phyloP scores from a whole-genome alignment of 2,888 invertebrate genomes.

The Gari tellinella region DNA sequence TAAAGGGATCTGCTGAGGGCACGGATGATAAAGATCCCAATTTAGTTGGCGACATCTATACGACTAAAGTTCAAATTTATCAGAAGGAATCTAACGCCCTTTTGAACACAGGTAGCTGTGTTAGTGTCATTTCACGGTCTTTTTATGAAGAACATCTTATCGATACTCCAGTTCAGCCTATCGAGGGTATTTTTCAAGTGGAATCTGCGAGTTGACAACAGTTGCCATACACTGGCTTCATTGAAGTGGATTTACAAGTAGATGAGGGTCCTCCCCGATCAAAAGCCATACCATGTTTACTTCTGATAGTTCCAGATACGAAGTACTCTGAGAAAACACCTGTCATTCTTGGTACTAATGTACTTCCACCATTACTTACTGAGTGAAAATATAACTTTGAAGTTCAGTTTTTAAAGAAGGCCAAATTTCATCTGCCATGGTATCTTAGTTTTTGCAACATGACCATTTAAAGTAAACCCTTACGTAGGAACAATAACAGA shows the following conservation, averaged over 20 bases:
- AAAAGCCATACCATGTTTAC: too few relatives aligned
- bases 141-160: conserved; percentile 7
- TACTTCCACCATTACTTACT: not conserved
- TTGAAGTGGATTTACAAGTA: conserved; percentile 9
- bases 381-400: conserved; percentile 13
- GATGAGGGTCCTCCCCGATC: not conserved
- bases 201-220: conserved; percentile 30
- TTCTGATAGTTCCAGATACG: too few relatives aligned
- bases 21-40: too few relatives aligned
- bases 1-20: too few relatives aligned
- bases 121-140: conserved; percentile 1
- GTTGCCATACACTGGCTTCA: too few relatives aligned
- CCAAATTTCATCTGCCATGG: conserved; percentile 24
- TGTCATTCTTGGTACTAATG: conserved; percentile 12
- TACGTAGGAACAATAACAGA: not conserved
- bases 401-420: conserved; percentile 22
- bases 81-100: conserved; percentile 10
- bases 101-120: too few relatives aligned
- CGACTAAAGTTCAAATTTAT: conserved; percentile 1
- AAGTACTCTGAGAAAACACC: conserved; percentile 9
- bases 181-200: conserved; percentile 4
- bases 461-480: conserved; percentile 6
- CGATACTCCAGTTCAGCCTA: not conserved
- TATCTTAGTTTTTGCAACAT: too few relatives aligned
- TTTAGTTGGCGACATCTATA: conserved; percentile 18